Base-by-base conservation (phyloP, 92 coral and sea anemone species). In the Heliopora coerulea region DNA sequence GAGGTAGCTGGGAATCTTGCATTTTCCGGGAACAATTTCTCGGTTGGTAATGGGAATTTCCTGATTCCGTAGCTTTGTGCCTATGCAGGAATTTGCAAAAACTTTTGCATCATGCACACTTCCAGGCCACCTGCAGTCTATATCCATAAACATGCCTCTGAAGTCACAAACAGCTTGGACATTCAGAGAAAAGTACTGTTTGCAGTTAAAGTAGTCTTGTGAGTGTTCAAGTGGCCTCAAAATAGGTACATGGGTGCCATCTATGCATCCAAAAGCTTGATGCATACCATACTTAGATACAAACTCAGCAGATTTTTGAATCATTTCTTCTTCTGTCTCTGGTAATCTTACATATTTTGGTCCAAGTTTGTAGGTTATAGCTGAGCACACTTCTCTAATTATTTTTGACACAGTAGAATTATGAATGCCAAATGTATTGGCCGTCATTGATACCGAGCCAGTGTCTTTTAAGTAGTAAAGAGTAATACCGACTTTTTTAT, bases 221-320 rank as follows among this genome's bases (percentile, higher is more conserved):
- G 84, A 15, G 32, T 61, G 70, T 19, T 27, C 64, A 11, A 10
- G 12, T 12, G 60, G 60, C 19, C 19, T 17, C 60, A 54, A 50
- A 15, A 68, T 79, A 0, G 0, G 30, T 13, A 68, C 40, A 26
- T 79, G 83, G 4, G 78, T 79, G 8, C 83, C 70, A 26, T 68
- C 83, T 9, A 79, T n/a, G 2, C 68, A 79, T 31, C 83, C 78
- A 11, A 78, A 2, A 32, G 78, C 30, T 27, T 78, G 83, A 14
- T 79, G 77, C 39, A 80, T 58, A 18, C 86, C 86, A 76, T 82
- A 78, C 27, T 4, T 27, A 6, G 29, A 57, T 37, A 34, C 50
- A 76, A 82, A 75, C 15, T 56, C 49, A 25, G 33, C 20, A 19
- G 65, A 75, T 41, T 29, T 34, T 46, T 78, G 32, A 14, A 57